These are phyloP conservation scores for Turnix velox DNA, from an alignment of 2,113 vertebrate species.

Conservation along the genomic window DNA sequence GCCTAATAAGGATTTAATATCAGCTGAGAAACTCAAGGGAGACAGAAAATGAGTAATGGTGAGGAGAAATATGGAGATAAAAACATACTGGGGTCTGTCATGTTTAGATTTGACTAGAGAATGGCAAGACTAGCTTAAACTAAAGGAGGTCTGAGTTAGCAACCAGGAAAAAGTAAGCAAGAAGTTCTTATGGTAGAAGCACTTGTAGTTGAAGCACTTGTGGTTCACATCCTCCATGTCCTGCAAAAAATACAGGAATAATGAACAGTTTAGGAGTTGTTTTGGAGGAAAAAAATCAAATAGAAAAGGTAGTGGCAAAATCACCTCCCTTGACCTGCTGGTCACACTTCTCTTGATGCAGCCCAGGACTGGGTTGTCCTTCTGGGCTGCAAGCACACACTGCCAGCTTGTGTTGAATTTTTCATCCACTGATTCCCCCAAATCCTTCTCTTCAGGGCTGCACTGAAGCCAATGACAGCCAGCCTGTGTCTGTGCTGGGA, in stretches of 20 bases:
- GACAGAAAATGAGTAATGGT: background rate
- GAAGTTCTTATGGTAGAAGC: background rate
- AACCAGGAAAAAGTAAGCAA: background rate
- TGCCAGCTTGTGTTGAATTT: no score
- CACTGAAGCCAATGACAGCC: no score
- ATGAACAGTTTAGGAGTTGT: background rate
- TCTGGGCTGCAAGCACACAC: no score
- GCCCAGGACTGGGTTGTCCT: no score
- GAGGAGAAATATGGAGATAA: background rate
- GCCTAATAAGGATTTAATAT: background rate
- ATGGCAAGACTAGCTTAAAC: background rate
- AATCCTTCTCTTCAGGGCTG: no score
- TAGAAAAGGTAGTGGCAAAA: background rate
- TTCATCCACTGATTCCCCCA: no score
- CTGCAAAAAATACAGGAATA: background rate
- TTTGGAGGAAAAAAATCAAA: background rate
- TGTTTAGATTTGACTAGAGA: background rate
- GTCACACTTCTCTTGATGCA: no score
- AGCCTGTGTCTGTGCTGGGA: no score
- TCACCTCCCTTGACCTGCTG: no score
- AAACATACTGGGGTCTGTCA: background rate
- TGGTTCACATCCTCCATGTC: background rate
- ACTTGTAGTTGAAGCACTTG: background rate
- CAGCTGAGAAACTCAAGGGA: background rate
- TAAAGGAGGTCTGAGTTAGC: background rate